Evolutionary conservation across 1,140 invertebrate species (phyloP).

Genomic region (Diorhabda carinulata): DNA sequence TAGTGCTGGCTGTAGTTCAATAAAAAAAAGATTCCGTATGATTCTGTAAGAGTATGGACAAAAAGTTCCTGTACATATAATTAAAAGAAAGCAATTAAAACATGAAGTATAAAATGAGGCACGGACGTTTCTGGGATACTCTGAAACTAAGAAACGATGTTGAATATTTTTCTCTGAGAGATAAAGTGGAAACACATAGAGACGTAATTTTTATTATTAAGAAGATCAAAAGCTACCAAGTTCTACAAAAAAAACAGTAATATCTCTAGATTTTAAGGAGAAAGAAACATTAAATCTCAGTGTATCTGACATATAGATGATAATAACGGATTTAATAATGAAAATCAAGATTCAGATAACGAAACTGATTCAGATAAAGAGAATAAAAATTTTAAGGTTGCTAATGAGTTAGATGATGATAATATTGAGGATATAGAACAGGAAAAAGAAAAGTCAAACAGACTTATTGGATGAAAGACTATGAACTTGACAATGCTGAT

Average conservation of each 20-base stretch:
- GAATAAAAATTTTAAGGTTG: background rate
- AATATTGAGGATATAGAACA: slow-evolving; percentile 9
- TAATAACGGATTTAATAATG: slow-evolving; percentile 1
- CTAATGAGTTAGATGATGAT: slow-evolving; percentile 14
- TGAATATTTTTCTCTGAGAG: slow-evolving; percentile 17
- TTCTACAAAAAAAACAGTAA: too few relatives aligned
- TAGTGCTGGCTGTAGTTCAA: slow-evolving; percentile 41
- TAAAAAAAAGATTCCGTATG: slow-evolving; percentile 42
- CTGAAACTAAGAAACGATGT: slow-evolving; percentile 22
- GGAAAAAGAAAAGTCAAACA: slow-evolving; percentile 8
- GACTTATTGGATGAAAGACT: slow-evolving; percentile 19
- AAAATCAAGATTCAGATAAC: background rate
- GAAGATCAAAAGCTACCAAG: background rate
- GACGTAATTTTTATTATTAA: slow-evolving; percentile 19
- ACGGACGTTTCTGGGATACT: slow-evolving; percentile 46
- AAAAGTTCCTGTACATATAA: slow-evolving; percentile 43
- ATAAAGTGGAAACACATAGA: slow-evolving; percentile 16
- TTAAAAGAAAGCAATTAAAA: slow-evolving; percentile 44
- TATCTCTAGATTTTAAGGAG: too few relatives aligned
- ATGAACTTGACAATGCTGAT: slow-evolving; percentile 21
- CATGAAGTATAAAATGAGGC: slow-evolving; percentile 43
- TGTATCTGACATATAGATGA: background rate
- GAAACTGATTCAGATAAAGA: background rate
- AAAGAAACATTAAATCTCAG: too few relatives aligned
- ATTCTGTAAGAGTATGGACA: slow-evolving; percentile 43